Evolutionary conservation across 1,140 invertebrate species (phyloP), one percentile per base, ranked within the genome.

Genomic region (Samia ricini): DNA sequence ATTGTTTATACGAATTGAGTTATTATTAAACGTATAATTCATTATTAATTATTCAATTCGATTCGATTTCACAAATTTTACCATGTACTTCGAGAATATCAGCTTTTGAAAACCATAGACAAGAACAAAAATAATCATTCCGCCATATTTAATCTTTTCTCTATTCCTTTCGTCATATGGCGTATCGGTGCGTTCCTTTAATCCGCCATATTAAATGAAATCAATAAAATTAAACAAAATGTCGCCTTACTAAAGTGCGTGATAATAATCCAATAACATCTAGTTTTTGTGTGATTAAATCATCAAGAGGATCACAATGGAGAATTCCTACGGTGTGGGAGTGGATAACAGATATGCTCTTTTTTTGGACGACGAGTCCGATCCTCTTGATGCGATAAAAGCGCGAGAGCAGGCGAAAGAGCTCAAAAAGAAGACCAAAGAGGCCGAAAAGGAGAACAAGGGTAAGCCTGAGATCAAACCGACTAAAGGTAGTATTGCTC

Each of bases 281-380:
- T 80, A 85, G 81, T 83, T 83, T 83, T 87, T 88, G 88, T 89
- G 86, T 85, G 79, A 82, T 81, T 83, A 83, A 88, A 89, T 81
- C 82, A 88, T 89, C 83, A 89, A 91, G 82, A 83, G 83, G 81
- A 88, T 88, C 84, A 90, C 81, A 80, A 98, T 98, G 97, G 97
- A 98, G 92, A 96, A 95, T 92, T 93, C 95, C 81, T 98, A 98
- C 94, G 97, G 96, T 85, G 96, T 98, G 89, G 96, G 96, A 74
- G 94, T 97, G 71, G 94, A 94, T 79, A 99, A 99, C 92, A 95
- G 97, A 92, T 98, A 97, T 92, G 95, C 94, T 89, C 94, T 98
- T 89, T 97, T 97, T 90, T 93, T 97, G 85, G 95, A 95, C 88
- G 96, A 97, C 91, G 94, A 94, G 83, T 93, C 94, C 84, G 97